Conservation (phyloP, 1,140 invertebrate genomes). For the Drosophila repleta region DNA sequence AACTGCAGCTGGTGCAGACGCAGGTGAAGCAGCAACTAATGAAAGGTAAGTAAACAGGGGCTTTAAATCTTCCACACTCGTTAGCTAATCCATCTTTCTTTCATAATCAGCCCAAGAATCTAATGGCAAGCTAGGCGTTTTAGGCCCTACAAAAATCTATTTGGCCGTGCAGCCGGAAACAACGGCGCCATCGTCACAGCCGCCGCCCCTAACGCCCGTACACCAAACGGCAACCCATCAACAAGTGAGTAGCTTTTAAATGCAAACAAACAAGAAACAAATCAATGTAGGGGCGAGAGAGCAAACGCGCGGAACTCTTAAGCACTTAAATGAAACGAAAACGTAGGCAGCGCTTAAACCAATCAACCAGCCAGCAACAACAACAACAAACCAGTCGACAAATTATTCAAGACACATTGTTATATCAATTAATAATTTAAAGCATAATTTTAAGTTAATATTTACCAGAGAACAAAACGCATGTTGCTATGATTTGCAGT, state of each 20-base stretch:
- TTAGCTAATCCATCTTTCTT: neutral
- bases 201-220: constrained; percentile 84
- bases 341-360: constrained; percentile 13
- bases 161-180: constrained; percentile 90
- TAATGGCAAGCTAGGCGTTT: constrained; percentile 91
- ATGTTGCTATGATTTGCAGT: constrained; percentile 51
- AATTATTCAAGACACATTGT: constrained; percentile 11
- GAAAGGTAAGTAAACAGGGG: too few relatives aligned
- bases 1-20: constrained; percentile 91
- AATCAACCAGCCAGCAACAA: constrained; percentile 1
- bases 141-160: constrained; percentile 93
- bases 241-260: constrained; percentile 84
- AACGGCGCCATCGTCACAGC: constrained; percentile 79
- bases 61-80: too few relatives aligned
- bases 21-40: constrained; percentile 94
- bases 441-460: constrained; percentile 58
- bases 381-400: neutral
- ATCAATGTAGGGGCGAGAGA: constrained; percentile 22
- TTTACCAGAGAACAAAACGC: constrained; percentile 47
- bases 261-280: constrained; percentile 36
- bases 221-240: constrained; percentile 82
- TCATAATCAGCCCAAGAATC: constrained; percentile 88
- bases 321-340: constrained; percentile 5
- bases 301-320: constrained; percentile 2
- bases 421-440: constrained; percentile 21